Base-by-base conservation (phyloP, 2,113 vertebrate species). In the Notechis scutatus region DNA sequence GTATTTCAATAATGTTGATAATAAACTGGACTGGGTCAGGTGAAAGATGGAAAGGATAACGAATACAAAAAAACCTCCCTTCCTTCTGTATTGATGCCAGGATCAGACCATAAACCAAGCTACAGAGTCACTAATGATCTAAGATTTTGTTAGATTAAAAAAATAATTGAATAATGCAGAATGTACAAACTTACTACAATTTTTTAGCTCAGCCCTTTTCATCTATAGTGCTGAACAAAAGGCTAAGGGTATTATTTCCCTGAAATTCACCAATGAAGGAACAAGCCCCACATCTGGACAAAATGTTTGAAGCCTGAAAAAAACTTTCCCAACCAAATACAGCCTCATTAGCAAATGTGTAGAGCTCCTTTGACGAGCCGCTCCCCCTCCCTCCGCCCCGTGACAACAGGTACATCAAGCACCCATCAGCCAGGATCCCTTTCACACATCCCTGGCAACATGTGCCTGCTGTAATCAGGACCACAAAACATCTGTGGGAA, bases 381-480 rank as follows among this genome's bases (percentile, higher is more conserved):
- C 45, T 45, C 89, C n/a, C 23, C 39, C 85, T 26, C 47, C n/a
- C 93, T 42, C 29, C 87, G 3, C 42, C 90, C 29, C 52, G 24
- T 8, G 7, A n/a, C 90, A 54, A 54, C n/a, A 86, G 91, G 93
- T 34, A 86, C 10, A 14, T 42, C 69, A 89, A 21, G 14, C 18
- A 3, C 64, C 69, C 90, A 85, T 11, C 69, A 89, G 55, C 45
- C 29, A 64, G 87, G 61, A 69, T 11, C 47, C 91, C 74, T 90
- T 93, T 93, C 93, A 64, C 93, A 93, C 91, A n/a, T 86, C 74
- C 87, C 6, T 90, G 93, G 69, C 93, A 93, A 92, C 93, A 93
- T 90, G 93, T 56, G 93, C 74, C 87, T 61, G 69, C 42, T 55
- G 34, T 29, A 90, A 92, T 61, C 50, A 59, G 56, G 91, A 45